A percentile compares a stretch with the other conserved stretches of the same genome.
Conservation (phyloP, 2,797 vertebrate species). For the Gila robusta region DNA sequence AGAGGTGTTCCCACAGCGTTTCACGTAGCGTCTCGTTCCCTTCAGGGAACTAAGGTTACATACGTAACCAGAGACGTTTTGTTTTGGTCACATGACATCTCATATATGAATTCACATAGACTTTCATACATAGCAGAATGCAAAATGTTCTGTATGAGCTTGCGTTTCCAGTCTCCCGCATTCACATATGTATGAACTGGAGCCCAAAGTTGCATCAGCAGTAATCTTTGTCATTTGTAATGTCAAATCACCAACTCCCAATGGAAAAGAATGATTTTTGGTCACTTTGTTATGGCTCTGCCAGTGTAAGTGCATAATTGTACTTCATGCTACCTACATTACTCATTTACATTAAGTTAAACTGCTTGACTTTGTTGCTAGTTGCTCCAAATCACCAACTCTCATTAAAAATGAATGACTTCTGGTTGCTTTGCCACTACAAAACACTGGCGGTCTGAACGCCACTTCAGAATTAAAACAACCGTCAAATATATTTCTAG, state of each 20-base stretch:
- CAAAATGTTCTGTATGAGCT: not conserved
- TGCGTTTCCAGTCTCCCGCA: not conserved
- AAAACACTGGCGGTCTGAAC: not conserved
- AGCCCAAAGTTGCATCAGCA: not conserved
- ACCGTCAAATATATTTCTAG: not conserved
- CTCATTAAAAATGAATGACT: constrained; percentile 12
- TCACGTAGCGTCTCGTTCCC: too few species aligned
- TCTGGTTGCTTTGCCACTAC: not conserved
- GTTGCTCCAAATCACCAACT: constrained; percentile 4
- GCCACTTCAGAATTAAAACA: not conserved
- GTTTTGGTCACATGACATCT: not conserved
- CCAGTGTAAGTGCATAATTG: not conserved
- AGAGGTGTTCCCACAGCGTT: too few species aligned
- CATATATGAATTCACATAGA: too few species aligned
- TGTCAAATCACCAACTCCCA: constrained; percentile 4
- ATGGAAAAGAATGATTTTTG: not conserved
- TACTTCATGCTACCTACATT: not conserved
- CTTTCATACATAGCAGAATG: not conserved
- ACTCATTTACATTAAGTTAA: constrained; percentile 34
- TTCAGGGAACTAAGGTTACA: too few species aligned
- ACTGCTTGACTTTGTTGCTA: not conserved
- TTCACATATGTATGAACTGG: not conserved
- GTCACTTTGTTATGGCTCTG: not conserved
- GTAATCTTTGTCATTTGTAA: constrained; percentile 5
- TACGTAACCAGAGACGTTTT: not conserved